phyloP scores from a whole-genome alignment of 2,888 invertebrate species.

The Platycheirus rosarum region DNA sequence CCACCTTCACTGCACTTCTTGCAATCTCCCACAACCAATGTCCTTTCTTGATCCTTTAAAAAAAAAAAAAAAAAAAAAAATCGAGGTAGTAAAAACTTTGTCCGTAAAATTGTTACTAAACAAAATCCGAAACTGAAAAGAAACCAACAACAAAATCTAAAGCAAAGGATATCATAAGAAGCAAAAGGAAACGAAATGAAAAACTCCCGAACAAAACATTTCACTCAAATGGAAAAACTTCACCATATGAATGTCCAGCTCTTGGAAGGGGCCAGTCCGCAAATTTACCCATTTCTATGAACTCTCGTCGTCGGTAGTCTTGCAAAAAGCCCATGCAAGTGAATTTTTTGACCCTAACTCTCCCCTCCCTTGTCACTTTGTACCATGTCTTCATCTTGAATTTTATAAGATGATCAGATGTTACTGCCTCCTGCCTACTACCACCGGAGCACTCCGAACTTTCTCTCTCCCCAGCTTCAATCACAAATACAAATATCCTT shows the following conservation, averaged over 20 bases:
- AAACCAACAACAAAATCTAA: slow-evolving; percentile 23
- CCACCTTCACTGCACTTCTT: slow-evolving; percentile 43
- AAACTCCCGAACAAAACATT: slow-evolving; percentile 63
- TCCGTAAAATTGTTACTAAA: slow-evolving; percentile 43
- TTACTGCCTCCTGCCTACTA: slow-evolving; percentile 35
- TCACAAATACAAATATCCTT: slow-evolving; percentile 69
- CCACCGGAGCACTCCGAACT: slow-evolving; percentile 35
- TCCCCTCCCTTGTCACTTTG: not conserved
- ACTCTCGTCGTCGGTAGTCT: slow-evolving; percentile 28
- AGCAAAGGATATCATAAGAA: slow-evolving; percentile 24
- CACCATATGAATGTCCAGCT: slow-evolving; percentile 69
- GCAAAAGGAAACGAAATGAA: not conserved
- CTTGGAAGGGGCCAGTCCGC: slow-evolving; percentile 19
- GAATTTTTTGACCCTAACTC: slow-evolving; percentile 18
- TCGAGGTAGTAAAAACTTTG: slow-evolving; percentile 46
- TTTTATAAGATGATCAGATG: slow-evolving; percentile 63
- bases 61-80: slow-evolving; percentile 13
- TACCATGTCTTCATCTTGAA: not conserved
- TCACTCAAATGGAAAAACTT: slow-evolving; percentile 73
- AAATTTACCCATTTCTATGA: slow-evolving; percentile 47
- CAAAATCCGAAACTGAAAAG: slow-evolving; percentile 31
- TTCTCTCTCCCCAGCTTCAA: slow-evolving; percentile 61
- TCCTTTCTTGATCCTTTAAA: slow-evolving; percentile 14
- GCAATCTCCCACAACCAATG: not conserved
- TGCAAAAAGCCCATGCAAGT: slow-evolving; percentile 69